Evolutionary conservation across 1,140 invertebrate genomes (phyloP).

Genomic region (Drosophila micromelanica): DNA sequence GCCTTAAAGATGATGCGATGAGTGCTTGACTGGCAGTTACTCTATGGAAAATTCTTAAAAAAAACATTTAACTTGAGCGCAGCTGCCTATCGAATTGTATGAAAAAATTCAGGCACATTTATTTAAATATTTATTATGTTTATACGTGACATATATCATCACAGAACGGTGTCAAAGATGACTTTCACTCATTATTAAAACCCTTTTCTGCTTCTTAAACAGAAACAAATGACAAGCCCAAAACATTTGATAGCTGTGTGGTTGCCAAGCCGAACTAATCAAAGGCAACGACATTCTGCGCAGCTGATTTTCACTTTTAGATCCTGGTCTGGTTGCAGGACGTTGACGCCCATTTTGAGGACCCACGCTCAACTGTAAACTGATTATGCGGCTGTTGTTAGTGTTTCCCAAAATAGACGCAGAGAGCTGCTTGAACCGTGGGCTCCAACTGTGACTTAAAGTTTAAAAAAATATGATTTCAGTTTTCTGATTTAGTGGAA

Average conservation of each 20-base stretch:
- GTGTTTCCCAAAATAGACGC: slow-evolving; percentile 56
- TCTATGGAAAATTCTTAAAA: too few relatives aligned
- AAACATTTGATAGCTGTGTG: slow-evolving; percentile 19
- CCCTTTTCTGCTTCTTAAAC: too few relatives aligned
- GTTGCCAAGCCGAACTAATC: slow-evolving; percentile 57
- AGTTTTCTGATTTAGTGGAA: too few relatives aligned
- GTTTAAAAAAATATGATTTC: too few relatives aligned
- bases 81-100: too few relatives aligned
- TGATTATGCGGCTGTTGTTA: slow-evolving; percentile 28
- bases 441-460: background rate
- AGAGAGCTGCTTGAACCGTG: slow-evolving; percentile 4
- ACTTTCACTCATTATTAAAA: too few relatives aligned
- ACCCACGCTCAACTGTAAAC: slow-evolving; percentile 15
- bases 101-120: too few relatives aligned
- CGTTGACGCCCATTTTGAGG: slow-evolving; percentile 28
- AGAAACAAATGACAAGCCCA: slow-evolving; percentile 5
- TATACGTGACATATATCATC: too few relatives aligned
- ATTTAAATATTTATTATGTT: too few relatives aligned
- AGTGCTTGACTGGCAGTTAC: background rate
- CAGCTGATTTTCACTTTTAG: slow-evolving; percentile 39
- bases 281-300: slow-evolving; percentile 54
- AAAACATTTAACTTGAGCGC: too few relatives aligned
- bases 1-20: too few relatives aligned
- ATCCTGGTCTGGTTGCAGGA: slow-evolving; percentile 1
- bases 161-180: too few relatives aligned